A percentile compares a stretch with the other conserved stretches of the same genome.
These are phyloP conservation scores for Genyomyrus donnyi DNA, from an alignment of 2,113 vertebrate species.

Conservation along the genomic window DNA sequence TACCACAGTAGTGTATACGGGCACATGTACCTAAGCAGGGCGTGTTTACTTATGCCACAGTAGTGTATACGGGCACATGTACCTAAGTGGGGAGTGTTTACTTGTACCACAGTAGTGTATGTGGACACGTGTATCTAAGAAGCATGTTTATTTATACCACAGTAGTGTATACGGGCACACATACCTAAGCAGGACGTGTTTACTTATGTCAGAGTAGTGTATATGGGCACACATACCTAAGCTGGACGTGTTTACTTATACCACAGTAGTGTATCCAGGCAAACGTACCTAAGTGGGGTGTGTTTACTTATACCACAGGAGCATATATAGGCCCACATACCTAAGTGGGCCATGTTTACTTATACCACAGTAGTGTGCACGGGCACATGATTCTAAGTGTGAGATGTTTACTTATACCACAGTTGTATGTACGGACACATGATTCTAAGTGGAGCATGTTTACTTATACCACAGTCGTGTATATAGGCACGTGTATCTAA, in stretches of 20 bases:
- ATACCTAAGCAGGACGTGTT: not conserved
- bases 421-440: not conserved
- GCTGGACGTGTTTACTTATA: not conserved
- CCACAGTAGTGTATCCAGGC: not conserved
- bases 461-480: not conserved
- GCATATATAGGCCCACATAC: too few species aligned
- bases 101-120: not conserved
- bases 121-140: fast-evolving
- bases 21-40: too few species aligned
- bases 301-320: too few species aligned
- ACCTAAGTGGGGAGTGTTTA: not conserved
- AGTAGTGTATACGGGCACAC: not conserved
- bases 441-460: not conserved
- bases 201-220: not conserved
- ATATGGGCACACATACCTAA: not conserved
- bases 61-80: fast-evolving
- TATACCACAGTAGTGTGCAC: not conserved
- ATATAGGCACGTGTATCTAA: not conserved
- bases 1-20: too few species aligned
- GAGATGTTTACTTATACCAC: not conserved
- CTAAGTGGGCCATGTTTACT: too few species aligned
- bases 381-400: not conserved
- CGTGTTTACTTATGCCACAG: not conserved
- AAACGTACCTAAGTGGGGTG: too few species aligned
- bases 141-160: too few species aligned